phyloP scores from a whole-genome alignment of 2,113 vertebrate species.

The Argyrosomus japonicus region DNA sequence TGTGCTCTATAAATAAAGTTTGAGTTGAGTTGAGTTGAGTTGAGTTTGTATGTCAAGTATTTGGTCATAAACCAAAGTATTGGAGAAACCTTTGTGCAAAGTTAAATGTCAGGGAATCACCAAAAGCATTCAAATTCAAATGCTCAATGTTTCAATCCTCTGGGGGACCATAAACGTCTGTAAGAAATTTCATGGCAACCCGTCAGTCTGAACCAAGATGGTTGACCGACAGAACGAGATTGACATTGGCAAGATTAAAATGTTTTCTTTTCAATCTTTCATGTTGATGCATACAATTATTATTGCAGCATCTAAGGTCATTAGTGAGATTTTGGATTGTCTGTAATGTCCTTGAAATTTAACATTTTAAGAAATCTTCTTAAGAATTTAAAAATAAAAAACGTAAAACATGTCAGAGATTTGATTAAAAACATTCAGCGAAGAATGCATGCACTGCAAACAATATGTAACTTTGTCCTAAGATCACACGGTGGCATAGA shows the following conservation, averaged over 20 bases:
- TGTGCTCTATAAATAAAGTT: too few species aligned
- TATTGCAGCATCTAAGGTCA: neutral
- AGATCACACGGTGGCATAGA: neutral
- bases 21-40: too few species aligned
- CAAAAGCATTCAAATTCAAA: neutral
- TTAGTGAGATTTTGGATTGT: neutral
- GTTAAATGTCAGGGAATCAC: neutral
- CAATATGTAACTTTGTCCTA: neutral
- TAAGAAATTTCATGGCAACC: neutral
- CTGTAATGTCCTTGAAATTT: neutral
- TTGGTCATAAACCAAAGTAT: neutral
- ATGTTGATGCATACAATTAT: neutral
- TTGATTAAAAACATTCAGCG: constrained; percentile 2
- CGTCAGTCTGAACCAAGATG: neutral
- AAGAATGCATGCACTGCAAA: neutral
- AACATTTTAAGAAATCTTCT: neutral
- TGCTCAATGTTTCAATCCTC: neutral
- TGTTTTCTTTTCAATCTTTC: neutral
- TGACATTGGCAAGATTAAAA: neutral
- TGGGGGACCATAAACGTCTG: constrained; percentile 3
- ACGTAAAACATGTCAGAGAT: neutral
- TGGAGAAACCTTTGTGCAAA: neutral
- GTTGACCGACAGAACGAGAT: neutral
- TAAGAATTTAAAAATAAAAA: neutral
- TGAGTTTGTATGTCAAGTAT: too few species aligned